phyloP scores from a whole-genome alignment of 2,888 invertebrate genomes.

The Pollenia griseotomentosa region DNA sequence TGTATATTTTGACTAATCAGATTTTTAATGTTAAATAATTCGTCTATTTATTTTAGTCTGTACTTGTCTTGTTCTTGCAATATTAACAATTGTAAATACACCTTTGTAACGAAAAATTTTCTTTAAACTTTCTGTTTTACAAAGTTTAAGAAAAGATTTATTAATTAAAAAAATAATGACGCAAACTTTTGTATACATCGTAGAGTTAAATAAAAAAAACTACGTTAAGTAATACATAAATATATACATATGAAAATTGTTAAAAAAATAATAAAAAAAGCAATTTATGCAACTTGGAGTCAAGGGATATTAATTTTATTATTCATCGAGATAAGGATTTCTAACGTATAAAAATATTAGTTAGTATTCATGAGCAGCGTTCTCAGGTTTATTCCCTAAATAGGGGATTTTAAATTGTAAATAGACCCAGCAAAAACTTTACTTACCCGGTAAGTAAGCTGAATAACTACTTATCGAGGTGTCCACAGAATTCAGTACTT shows the following conservation, averaged over 20 bases:
- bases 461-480: too few relatives aligned
- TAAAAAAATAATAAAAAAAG: constrained; percentile 12
- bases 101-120: not conserved
- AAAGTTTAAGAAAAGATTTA: constrained; percentile 40
- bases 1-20: constrained; percentile 13
- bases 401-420: too few relatives aligned
- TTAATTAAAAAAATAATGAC: constrained; percentile 34
- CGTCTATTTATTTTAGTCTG: constrained; percentile 21
- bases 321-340: too few relatives aligned
- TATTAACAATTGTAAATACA: constrained; percentile 49
- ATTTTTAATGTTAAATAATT: not conserved
- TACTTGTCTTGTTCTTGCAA: constrained; percentile 9
- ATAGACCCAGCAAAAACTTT: too few relatives aligned
- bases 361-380: too few relatives aligned
- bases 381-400: too few relatives aligned
- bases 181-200: constrained; percentile 59
- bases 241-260: constrained; percentile 32
- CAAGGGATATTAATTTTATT: too few relatives aligned
- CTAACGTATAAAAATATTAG: too few relatives aligned
- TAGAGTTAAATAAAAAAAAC: constrained; percentile 10
- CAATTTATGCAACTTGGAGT: not conserved
- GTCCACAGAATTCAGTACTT: too few relatives aligned
- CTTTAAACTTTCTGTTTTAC: constrained; percentile 33
- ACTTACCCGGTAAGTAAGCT: too few relatives aligned
- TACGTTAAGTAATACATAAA: constrained; percentile 13